A percentile compares a stretch with the other conserved stretches of the same genome.
phyloP scores from a whole-genome alignment of 2,113 vertebrate species.

The Ursus arctos region DNA sequence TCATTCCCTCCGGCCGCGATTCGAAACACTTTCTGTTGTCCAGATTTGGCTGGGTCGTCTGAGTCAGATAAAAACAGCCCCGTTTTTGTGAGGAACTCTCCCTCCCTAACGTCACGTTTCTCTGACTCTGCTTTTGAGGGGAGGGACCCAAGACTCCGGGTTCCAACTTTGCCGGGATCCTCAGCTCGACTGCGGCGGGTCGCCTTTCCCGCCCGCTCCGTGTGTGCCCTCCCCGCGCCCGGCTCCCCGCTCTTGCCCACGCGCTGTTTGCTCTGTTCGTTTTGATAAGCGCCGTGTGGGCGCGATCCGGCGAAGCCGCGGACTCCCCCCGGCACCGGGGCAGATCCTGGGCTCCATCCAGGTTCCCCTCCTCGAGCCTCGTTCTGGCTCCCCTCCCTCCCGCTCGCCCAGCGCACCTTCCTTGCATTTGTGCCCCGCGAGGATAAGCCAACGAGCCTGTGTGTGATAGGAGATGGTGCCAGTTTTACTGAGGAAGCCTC shows the following conservation, averaged over 20 bases:
- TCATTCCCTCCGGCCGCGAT: neutral
- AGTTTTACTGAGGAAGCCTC: neutral
- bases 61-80: neutral
- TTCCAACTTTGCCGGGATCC: neutral
- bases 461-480: neutral
- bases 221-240: neutral
- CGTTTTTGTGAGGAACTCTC: neutral
- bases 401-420: neutral
- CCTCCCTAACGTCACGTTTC: neutral
- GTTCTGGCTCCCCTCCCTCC: neutral
- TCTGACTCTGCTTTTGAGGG: neutral
- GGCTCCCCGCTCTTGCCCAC: neutral
- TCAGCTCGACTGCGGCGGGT: neutral
- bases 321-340: neutral
- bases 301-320: fast-evolving
- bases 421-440: neutral
- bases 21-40: neutral
- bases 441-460: neutral
- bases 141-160: neutral
- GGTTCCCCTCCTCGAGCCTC: fast-evolving
- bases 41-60: neutral
- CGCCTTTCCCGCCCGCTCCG: too few species aligned
- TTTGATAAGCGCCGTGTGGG: neutral
- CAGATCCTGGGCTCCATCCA: fast-evolving
- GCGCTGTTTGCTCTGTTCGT: neutral